A percentile compares a stretch with the other conserved stretches of the same genome.
Conservation (phyloP, 2,113 vertebrate species). For the Xenus cinereus region DNA sequence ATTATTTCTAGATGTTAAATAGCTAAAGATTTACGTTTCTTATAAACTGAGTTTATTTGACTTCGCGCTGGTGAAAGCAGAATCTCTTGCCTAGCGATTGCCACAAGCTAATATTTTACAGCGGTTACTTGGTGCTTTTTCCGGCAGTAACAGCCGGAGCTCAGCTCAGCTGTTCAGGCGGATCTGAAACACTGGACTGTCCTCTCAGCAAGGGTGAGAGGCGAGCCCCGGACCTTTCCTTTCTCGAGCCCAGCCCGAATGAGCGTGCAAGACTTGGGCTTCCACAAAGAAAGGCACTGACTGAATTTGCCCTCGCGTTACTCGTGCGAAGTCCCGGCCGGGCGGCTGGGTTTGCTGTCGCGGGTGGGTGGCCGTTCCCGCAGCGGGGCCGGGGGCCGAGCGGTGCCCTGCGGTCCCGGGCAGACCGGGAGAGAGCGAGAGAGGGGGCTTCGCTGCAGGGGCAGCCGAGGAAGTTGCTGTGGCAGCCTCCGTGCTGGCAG, state of each 20-base stretch:
- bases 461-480: background rate
- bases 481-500: background rate
- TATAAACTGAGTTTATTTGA: background rate
- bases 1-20: background rate
- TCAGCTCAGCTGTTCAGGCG: background rate
- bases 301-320: accelerated
- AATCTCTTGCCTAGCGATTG: background rate
- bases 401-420: background rate
- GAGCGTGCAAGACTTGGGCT: background rate
- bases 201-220: background rate
- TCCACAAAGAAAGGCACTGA: background rate
- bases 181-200: background rate
- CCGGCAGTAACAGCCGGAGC: background rate
- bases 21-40: background rate
- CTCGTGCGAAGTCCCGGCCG: accelerated
- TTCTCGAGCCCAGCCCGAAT: background rate
- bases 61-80: background rate
- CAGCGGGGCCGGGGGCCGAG: accelerated
- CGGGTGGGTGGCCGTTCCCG: background rate
- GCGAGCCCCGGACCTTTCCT: background rate
- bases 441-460: background rate
- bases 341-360: background rate
- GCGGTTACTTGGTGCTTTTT: background rate
- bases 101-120: background rate
- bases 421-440: no score